Percentiles rank a stretch among this genome's conserved stretches.
These are phyloP conservation scores for Passerina amoena DNA, from an alignment of 2,113 vertebrate species.

Conservation along the genomic window DNA sequence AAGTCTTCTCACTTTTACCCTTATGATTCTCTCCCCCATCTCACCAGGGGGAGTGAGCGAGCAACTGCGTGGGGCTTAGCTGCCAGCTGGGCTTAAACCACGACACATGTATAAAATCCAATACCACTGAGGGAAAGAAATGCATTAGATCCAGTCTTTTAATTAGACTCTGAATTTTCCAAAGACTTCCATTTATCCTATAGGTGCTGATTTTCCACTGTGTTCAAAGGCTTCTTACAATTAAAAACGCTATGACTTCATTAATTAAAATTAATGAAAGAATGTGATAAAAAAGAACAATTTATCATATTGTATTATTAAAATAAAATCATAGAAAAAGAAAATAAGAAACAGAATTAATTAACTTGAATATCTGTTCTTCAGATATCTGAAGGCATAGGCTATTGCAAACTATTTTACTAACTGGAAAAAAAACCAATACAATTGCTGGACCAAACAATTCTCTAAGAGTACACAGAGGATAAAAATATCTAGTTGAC, in stretches of 20 bases:
- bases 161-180: neutral
- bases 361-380: neutral
- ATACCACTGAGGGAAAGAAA: neutral
- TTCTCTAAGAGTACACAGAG: neutral
- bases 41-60: neutral
- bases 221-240: neutral
- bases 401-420: neutral
- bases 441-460: neutral
- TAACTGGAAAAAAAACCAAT: neutral
- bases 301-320: neutral
- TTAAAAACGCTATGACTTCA: neutral
- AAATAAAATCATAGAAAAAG: neutral
- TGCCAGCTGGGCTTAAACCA: neutral
- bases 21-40: neutral
- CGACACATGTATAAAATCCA: neutral
- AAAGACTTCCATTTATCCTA: neutral
- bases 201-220: neutral
- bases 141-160: neutral
- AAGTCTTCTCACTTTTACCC: neutral
- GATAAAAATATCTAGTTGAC: neutral
- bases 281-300: neutral
- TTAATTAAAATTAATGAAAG: constrained; percentile 13
- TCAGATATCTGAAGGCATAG: neutral
- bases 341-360: neutral
- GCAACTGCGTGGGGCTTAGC: neutral